These are phyloP conservation scores for Myotis yumanensis DNA, from an alignment of 2,113 vertebrate species.

Conservation along the genomic window DNA sequence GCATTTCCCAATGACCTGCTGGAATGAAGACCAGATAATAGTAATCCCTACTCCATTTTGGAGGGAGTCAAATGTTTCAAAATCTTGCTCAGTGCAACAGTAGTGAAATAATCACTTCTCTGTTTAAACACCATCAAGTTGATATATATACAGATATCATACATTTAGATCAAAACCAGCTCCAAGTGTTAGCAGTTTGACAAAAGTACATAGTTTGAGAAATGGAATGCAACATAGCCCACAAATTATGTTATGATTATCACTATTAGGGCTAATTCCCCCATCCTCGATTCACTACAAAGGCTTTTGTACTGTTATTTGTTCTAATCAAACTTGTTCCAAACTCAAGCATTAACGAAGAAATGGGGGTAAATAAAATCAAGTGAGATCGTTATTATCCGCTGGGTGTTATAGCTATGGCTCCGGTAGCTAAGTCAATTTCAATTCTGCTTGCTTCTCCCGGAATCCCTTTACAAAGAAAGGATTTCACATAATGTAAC, in stretches of 20 bases:
- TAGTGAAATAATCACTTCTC: neutral
- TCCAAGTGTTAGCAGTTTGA: neutral
- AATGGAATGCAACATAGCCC: neutral
- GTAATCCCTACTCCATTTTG: neutral
- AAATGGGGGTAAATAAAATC: conserved; percentile 10
- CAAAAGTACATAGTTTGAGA: neutral
- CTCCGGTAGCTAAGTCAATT: conserved; percentile 5
- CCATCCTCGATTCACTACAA: neutral
- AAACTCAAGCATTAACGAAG: neutral
- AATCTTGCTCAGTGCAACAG: neutral
- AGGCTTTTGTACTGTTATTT: neutral
- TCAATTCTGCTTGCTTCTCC: conserved; percentile 34
- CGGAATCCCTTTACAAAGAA: conserved; percentile 58
- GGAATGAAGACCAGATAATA: neutral
- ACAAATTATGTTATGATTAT: neutral
- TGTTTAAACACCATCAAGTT: neutral
- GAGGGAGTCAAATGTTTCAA: neutral
- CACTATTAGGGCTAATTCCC: neutral
- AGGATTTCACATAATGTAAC: conserved; percentile 67
- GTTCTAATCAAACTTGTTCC: neutral
- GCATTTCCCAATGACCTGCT: neutral
- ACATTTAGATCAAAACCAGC: neutral
- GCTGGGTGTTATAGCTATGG: neutral
- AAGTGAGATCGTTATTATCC: neutral
- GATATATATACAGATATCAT: neutral